Conservation (phyloP, 2,888 invertebrate species). For the Bunonema sp. region DNA sequence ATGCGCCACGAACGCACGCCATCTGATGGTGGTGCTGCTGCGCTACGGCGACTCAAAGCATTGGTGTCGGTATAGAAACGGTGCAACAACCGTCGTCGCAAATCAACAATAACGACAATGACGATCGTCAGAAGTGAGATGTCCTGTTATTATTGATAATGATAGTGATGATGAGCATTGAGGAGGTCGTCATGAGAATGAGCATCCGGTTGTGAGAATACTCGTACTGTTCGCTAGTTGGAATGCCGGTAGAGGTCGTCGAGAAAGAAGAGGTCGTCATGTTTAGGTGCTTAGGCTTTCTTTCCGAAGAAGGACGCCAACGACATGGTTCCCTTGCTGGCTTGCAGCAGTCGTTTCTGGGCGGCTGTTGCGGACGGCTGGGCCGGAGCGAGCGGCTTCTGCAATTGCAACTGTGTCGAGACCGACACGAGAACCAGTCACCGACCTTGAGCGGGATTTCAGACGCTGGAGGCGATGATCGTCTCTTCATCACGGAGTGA, state of each 20-base stretch:
- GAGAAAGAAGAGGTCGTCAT: conserved; percentile 3
- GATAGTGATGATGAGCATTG: not conserved
- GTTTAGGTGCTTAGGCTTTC: conserved; percentile 5
- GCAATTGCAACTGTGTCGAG: too few species aligned
- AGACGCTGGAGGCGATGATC: too few species aligned
- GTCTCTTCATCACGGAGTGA: too few species aligned
- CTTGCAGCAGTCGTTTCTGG: conserved; percentile 21
- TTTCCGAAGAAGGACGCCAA: conserved; percentile 21
- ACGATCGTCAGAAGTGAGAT: not conserved
- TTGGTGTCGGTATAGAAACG: too few species aligned
- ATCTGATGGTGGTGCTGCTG: too few species aligned
- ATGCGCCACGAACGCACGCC: conserved; percentile 16
- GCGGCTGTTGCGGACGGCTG: conserved; percentile 5
- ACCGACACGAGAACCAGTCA: too few species aligned
- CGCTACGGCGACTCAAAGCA: too few species aligned
- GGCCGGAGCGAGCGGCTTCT: conserved; percentile 1
- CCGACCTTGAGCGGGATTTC: too few species aligned
- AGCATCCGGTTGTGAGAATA: not conserved
- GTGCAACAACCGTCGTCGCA: not conserved
- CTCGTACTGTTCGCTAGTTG: conserved; percentile 5
- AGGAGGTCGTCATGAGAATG: not conserved
- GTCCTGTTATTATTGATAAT: not conserved
- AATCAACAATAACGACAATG: not conserved
- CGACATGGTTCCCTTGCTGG: conserved; percentile 27
- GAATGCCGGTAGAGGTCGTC: conserved; percentile 1